Conservation (phyloP, 2,888 invertebrate species). For the Tricholauxania praeusta region DNA sequence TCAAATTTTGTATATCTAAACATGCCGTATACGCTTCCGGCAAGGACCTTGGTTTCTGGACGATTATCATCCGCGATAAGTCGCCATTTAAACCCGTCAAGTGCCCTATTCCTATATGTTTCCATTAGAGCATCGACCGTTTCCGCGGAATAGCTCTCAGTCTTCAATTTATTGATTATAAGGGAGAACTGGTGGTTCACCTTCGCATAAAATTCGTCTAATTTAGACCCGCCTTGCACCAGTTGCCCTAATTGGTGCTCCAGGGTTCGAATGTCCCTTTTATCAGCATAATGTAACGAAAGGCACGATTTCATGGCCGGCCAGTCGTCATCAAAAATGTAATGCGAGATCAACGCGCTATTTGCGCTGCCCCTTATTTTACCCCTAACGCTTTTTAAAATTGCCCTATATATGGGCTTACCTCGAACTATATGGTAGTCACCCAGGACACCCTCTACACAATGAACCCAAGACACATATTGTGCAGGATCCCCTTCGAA, state of each 20-base stretch:
- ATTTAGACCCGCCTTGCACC: conserved; percentile 38
- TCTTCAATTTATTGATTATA: conserved; percentile 42
- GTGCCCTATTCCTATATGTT: conserved; percentile 35
- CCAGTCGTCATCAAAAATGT: conserved; percentile 37
- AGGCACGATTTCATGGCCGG: conserved; percentile 40
- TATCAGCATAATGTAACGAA: conserved; percentile 48
- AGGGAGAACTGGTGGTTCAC: conserved; percentile 45
- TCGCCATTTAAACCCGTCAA: conserved; percentile 34
- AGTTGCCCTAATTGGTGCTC: conserved; percentile 45
- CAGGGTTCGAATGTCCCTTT: conserved; percentile 44
- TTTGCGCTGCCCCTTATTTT: not conserved
- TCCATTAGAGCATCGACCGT: conserved; percentile 37
- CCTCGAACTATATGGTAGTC: not conserved
- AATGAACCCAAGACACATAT: conserved; percentile 12
- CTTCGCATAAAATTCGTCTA: conserved; percentile 43
- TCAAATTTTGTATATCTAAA: not conserved
- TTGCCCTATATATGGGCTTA: not conserved
- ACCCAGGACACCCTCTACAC: not conserved
- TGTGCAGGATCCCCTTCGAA: conserved; percentile 25
- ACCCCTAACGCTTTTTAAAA: not conserved
- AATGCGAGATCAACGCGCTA: not conserved
- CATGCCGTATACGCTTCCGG: conserved; percentile 44
- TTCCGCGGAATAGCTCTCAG: conserved; percentile 20
- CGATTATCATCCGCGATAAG: conserved; percentile 39
- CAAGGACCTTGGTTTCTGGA: conserved; percentile 34